Base-by-base conservation (phyloP, 2,888 invertebrate genomes). In the Silvanus unidentatus region DNA sequence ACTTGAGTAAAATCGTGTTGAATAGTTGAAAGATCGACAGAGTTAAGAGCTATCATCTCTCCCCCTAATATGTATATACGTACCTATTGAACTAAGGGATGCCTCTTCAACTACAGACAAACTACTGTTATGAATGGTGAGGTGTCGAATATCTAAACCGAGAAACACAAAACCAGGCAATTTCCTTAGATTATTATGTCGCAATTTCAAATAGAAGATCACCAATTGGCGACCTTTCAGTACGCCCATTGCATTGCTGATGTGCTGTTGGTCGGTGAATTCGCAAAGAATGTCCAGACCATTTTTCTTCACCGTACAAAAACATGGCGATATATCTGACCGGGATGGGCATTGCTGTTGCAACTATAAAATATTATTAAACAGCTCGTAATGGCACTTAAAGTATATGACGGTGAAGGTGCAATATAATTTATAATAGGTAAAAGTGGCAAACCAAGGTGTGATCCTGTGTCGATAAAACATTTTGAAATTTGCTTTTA, bases 251-350 rank as follows among this genome's bases (percentile, higher is more conserved):
- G 90, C 88, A 69, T 81, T 77, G 49, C 74, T 82, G 67, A 92
- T 89, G 63, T 88, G 86, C 53, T 77, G 77, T 59, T 84, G 79
- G 66, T 90, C 88, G 42, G 90, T 90, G 60, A 85, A 84, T 75
- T 92, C 91, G 77, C 92, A 93, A 52, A 89, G 78, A 52, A 93
- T 84, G 69, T 93, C 92, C 57, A 93, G 77, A 37, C 91, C 91
- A 63, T 88, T 87, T 73, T 89, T 91, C 73, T 91, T 91, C 55
- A 90, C 86, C 57, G 81, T 81, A 70, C 92, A 93, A 57, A 80
- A 77, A 73, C 92, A 93, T 27, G 91, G 90, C 41, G 82, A 72
- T 63, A 91, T 86, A 49, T 86, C 87, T 64, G 72, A 73, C 55
- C 81, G 79, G 49, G 83, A 74, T 37, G 90, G 90, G 71, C 89